phyloP scores from a whole-genome alignment of 2,888 invertebrate species.

The Ormyrus pomaceus region DNA sequence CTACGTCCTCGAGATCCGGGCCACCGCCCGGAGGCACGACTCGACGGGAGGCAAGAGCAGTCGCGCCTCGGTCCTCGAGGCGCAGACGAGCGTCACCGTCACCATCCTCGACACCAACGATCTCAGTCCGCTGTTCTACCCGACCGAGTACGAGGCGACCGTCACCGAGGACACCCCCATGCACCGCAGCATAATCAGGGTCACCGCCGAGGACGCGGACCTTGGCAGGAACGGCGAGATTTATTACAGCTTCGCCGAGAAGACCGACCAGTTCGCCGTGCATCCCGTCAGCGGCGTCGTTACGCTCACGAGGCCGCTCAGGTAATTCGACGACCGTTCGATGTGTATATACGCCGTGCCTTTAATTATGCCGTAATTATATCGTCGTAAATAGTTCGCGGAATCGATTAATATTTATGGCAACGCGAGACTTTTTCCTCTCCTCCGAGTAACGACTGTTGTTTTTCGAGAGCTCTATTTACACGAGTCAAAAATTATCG shows the following conservation, averaged over 20 bases:
- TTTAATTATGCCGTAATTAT: too few species aligned
- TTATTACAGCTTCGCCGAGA: conserved; percentile 93
- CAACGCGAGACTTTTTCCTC: too few species aligned
- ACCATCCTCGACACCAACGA: conserved; percentile 91
- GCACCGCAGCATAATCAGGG: conserved; percentile 87
- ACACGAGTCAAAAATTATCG: too few species aligned
- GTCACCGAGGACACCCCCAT: conserved; percentile 92
- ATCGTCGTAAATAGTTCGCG: too few species aligned
- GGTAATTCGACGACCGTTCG: too few species aligned
- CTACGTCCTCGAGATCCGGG: conserved; percentile 88
- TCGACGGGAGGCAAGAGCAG: conserved; percentile 77
- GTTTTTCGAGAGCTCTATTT: too few species aligned
- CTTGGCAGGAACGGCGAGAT: conserved; percentile 97
- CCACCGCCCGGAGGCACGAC: conserved; percentile 80
- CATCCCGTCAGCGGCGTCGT: conserved; percentile 95
- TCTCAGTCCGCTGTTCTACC: conserved; percentile 94
- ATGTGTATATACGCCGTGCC: too few species aligned
- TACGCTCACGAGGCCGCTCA: conserved; percentile 87
- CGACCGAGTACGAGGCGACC: conserved; percentile 90
- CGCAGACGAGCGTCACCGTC: conserved; percentile 84
- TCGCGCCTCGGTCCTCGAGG: conserved; percentile 78
- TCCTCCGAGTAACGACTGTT: too few species aligned
- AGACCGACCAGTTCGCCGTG: conserved; percentile 91
- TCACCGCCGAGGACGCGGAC: conserved; percentile 96
- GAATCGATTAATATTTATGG: too few species aligned